Base-by-base conservation (phyloP, 1,140 invertebrate species). In the Prorops nasuta region DNA sequence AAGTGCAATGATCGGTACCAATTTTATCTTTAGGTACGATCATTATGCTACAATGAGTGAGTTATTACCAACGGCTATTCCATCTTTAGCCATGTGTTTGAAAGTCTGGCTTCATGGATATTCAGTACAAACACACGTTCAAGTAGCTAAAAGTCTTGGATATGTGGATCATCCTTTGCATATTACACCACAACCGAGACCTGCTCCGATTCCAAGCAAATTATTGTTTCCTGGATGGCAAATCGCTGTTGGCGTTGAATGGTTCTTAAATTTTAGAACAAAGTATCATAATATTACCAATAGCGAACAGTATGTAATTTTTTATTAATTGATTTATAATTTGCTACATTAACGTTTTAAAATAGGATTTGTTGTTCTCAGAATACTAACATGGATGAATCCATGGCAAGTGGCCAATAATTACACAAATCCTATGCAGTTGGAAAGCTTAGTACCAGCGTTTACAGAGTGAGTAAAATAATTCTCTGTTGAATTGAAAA, bases 31-130 rank as follows among this genome's bases (percentile, higher is more conserved):
- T 62, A 87, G 86, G 56, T 96, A 93, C 66, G 93, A 96, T 72
- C 96, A 98, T 71, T 92, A 94, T 79, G 91, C 92, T 3, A 85
- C 91, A 0, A 80, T 98, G 12, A 96, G 93, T 71, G 96, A 99
- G 77, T 74, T 97, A 4, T 72, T 99, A n/a, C 90, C 91, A 1
- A 81, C 84, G 1, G 84, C 86, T 2, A 74, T 98, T 44, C 96
- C 96, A 6, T 89, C 86, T 42, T 64, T 91, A 22, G 81, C 78
- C 3, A 63, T 81, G 7, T 87, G 85, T 64, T 58, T 87, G 14
- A 80, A 77, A 50, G 74, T 81, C 1, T 84, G 83, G 79, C 63
- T 77, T 0, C 68, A 75, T 38, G 77, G 77, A 21, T 82, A 78
- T 55, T 74, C 67, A 9, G 72, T 74, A 37, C 69, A 80, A 45